Base-by-base conservation (phyloP, 30 jellyfish, hydroid and myxozoan species). In the Chironex yamaguchii region DNA sequence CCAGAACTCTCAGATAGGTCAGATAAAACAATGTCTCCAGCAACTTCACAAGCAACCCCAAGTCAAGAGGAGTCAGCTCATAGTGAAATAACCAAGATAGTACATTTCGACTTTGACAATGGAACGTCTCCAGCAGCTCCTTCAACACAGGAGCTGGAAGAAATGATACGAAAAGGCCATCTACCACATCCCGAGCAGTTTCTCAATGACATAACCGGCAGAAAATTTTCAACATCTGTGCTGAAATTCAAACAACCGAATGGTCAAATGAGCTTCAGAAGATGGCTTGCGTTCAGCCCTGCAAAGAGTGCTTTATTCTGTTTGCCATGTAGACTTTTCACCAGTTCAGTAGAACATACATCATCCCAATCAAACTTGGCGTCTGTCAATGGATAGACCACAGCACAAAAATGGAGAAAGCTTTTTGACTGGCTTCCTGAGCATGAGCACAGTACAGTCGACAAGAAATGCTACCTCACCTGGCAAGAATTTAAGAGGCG, bases 261-360 rank as follows among this genome's bases (percentile, higher is more conserved):
- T 34, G 68, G 90, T 52, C 81, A 78, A 62, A 54, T 34, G 84
- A 21, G 81, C 23, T 28, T 28, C 30, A 75, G 88, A 52, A 48
- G 58, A 75, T 75, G 80, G 81, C 79, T 49, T 52, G 88, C 52
- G 76, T 75, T 75, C 62, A 75, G 89, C 65, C 89, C 89, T 31
- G 64, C 67, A 14, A 79, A 62, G 72, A 64, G 74, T 35, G 82
- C 82, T 42, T 29, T 62, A 14, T 64, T 58, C 82, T 79, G 73
- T 64, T 79, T 79, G 24, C 91, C 91, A 64, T 58, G 91, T 52
- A 64, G 92, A 67, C 76, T 35, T 81, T 64, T 81, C 67, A 11
- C 53, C 36, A 24, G 51, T 81, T 25, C 76, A 36, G 76, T 49
- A 25, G 71, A 76, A 30, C 76, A 63, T 11, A 30, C 71, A 63